phyloP scores from a whole-genome alignment of 2,797 vertebrate species.

The Clangula hyemalis region DNA sequence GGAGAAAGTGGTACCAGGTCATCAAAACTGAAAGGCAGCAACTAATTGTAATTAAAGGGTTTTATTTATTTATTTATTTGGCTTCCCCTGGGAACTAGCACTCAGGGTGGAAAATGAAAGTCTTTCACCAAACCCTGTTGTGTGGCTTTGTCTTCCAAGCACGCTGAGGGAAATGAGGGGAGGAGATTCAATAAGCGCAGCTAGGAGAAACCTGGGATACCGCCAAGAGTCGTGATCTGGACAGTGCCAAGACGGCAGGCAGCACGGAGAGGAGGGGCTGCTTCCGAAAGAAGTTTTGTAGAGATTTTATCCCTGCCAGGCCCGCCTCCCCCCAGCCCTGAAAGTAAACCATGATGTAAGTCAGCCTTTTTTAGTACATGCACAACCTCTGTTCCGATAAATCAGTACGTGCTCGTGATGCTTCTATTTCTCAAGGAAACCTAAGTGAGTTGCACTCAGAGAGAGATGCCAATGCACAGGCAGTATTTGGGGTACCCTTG shows the following conservation, averaged over 20 bases:
- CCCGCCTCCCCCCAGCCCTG: background rate
- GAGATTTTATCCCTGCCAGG: constrained; percentile 38
- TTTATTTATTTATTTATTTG: background rate
- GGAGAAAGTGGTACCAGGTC: background rate
- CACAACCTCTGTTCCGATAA: background rate
- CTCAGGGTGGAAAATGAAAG: constrained; percentile 30
- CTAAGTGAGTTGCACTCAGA: background rate
- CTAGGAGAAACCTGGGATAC: constrained; percentile 37
- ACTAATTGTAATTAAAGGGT: constrained; percentile 18
- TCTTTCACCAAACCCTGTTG: constrained; percentile 27
- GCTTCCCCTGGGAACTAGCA: background rate
- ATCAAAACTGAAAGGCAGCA: constrained; percentile 10
- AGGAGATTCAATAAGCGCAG: constrained; percentile 40
- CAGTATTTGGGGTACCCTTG: background rate
- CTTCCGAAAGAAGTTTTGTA: constrained; percentile 41
- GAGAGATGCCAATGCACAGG: background rate
- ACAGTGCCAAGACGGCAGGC: constrained; percentile 51
- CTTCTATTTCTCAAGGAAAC: constrained; percentile 15
- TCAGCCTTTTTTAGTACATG: background rate
- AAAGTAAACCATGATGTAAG: background rate
- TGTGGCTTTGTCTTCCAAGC: constrained; percentile 47
- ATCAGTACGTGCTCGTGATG: background rate
- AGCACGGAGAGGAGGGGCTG: constrained; percentile 5
- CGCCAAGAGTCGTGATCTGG: constrained; percentile 68
- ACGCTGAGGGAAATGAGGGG: constrained; percentile 18